Conservation (phyloP, 2,888 invertebrate species). For the Meiosimyza decipiens region DNA sequence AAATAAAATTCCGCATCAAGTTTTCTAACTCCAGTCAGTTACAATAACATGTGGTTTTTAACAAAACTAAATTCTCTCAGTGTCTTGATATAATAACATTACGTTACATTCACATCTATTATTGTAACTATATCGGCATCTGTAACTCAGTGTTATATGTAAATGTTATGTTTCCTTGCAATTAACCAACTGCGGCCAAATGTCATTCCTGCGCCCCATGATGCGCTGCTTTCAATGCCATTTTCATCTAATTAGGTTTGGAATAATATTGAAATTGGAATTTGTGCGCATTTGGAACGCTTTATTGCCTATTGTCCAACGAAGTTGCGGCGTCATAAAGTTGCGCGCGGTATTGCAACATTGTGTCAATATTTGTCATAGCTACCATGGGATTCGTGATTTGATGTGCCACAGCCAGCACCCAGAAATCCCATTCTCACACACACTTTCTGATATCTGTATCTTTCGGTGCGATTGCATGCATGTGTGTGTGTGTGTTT, state of each 20-base stretch:
- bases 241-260: slow-evolving; percentile 61
- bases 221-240: slow-evolving; percentile 44
- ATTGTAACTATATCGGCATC: too few species aligned
- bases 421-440: too few species aligned
- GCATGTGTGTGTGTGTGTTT: slow-evolving; percentile 20
- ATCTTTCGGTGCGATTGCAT: neutral
- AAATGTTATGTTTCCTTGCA: slow-evolving; percentile 13
- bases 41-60: too few species aligned
- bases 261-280: slow-evolving; percentile 59
- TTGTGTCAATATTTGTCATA: slow-evolving; percentile 36
- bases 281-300: slow-evolving; percentile 36
- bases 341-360: slow-evolving; percentile 1
- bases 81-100: too few species aligned
- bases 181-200: slow-evolving; percentile 38
- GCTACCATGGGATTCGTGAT: slow-evolving; percentile 24
- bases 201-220: slow-evolving; percentile 12
- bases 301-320: neutral
- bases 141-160: too few species aligned
- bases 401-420: slow-evolving; percentile 10
- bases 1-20: too few species aligned
- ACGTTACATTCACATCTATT: too few species aligned
- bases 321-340: too few species aligned
- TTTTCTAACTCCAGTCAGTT: too few species aligned
- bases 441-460: slow-evolving; percentile 15
- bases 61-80: too few species aligned